Evolutionary conservation across 2,888 invertebrate genomes (phyloP).

Genomic region (Hydraecia micacea): DNA sequence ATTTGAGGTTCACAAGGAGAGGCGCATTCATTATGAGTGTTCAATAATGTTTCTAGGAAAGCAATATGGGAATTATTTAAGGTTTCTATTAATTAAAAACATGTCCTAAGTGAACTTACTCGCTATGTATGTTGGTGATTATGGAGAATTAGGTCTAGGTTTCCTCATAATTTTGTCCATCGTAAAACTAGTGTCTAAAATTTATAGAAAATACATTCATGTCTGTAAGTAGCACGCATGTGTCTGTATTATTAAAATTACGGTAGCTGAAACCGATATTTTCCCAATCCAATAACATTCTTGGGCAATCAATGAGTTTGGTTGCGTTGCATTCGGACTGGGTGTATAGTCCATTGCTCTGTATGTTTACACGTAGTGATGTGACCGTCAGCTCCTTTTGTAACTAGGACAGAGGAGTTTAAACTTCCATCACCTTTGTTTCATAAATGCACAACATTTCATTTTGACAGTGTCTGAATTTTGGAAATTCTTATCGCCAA

Average conservation of each 20-base stretch:
- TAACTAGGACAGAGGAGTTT: background rate
- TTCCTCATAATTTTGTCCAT: no score
- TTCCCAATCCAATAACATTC: constrained; percentile 41
- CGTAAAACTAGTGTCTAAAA: background rate
- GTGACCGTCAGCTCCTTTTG: constrained; percentile 5
- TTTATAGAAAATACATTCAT: background rate
- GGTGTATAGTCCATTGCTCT: constrained; percentile 31
- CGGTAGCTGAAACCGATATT: constrained; percentile 12
- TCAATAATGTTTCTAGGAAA: no score
- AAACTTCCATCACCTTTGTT: background rate
- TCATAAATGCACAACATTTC: background rate
- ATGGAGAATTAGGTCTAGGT: no score
- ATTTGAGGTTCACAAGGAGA: background rate
- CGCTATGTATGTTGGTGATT: no score
- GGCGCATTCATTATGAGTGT: no score
- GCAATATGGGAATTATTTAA: no score
- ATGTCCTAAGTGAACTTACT: no score
- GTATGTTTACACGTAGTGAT: constrained; percentile 33
- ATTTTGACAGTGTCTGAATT: background rate
- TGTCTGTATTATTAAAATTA: background rate
- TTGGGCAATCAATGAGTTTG: constrained; percentile 39
- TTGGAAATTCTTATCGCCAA: background rate
- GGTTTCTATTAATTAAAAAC: no score
- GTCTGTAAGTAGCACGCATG: no score
- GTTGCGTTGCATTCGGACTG: constrained; percentile 13